Evolutionary conservation across 2,888 invertebrate genomes (phyloP).

Genomic region (Lysandra bellargus): DNA sequence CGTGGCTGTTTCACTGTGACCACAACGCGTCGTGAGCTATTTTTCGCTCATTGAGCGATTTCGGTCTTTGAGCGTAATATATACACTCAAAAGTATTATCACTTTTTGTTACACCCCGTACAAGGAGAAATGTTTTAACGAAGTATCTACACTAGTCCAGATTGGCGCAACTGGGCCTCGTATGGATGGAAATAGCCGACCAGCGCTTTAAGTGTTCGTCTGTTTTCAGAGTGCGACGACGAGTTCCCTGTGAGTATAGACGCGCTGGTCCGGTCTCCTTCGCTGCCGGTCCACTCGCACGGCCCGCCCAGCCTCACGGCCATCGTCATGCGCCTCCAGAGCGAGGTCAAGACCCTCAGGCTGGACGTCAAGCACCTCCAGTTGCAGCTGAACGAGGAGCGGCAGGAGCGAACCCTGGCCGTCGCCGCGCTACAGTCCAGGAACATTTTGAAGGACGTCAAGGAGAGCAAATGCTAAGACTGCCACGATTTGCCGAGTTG

Average conservation of each 20-base stretch:
- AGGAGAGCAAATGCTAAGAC: slow-evolving; percentile 72
- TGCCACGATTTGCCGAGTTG: background rate
- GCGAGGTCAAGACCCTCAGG: slow-evolving; percentile 85
- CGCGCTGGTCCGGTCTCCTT: slow-evolving; percentile 71
- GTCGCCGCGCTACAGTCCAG: slow-evolving; percentile 67
- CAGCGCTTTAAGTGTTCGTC: slow-evolving; percentile 37
- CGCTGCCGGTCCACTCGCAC: slow-evolving; percentile 69
- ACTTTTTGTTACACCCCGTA: background rate
- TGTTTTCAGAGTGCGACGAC: slow-evolving; percentile 76
- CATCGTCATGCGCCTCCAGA: slow-evolving; percentile 87
- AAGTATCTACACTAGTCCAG: background rate
- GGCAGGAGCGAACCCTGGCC: slow-evolving; percentile 75
- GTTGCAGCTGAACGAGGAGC: slow-evolving; percentile 85
- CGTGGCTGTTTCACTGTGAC: no score
- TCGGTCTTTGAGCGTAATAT: no score
- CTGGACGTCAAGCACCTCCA: slow-evolving; percentile 80
- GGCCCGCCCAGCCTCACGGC: slow-evolving; percentile 85
- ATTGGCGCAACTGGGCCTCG: background rate
- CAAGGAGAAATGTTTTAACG: background rate
- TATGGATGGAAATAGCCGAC: background rate
- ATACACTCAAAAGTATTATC: background rate
- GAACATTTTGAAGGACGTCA: slow-evolving; percentile 67
- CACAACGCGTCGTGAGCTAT: no score
- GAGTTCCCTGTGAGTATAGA: slow-evolving; percentile 63
- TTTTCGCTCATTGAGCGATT: no score